Percentiles rank a stretch among this genome's conserved stretches.
phyloP scores from a whole-genome alignment of 2,797 vertebrate species.

The Parauchenoglanis punctatus region DNA sequence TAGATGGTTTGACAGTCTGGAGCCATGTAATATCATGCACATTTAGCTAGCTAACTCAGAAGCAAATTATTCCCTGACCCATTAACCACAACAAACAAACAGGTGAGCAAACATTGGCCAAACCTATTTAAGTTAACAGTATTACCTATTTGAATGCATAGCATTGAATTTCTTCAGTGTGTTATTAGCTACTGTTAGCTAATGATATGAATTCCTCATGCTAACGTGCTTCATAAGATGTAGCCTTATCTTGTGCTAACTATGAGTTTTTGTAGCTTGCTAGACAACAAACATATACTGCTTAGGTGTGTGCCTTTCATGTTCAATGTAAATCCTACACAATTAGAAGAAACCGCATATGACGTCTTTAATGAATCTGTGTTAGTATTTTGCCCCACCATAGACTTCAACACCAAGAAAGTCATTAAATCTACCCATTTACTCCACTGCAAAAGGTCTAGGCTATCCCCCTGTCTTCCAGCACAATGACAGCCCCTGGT shows the following conservation, averaged over 20 bases:
- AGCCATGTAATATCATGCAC: neutral
- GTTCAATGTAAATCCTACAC: neutral
- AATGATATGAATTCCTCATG: neutral
- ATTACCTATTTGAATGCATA: neutral
- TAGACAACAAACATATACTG: neutral
- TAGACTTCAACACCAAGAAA: neutral
- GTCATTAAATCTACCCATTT: neutral
- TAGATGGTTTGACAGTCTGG: neutral
- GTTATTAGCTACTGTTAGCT: neutral
- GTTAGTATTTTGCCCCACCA: neutral
- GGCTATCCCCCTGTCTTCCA: neutral
- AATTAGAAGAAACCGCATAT: neutral
- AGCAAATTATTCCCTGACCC: neutral
- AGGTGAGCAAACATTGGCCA: neutral
- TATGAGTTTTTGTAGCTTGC: neutral
- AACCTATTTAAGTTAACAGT: neutral
- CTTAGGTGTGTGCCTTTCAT: neutral
- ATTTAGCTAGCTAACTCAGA: neutral
- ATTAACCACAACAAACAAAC: neutral
- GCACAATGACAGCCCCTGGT: neutral
- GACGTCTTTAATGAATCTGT: neutral
- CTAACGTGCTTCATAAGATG: neutral
- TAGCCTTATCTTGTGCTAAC: neutral
- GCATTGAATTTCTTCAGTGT: neutral
- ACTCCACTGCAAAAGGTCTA: neutral